Percentiles rank a stretch among this genome's conserved stretches.
These are phyloP conservation scores for Anomalospiza imberbis DNA, from an alignment of 2,797 vertebrate species.

Conservation along the genomic window DNA sequence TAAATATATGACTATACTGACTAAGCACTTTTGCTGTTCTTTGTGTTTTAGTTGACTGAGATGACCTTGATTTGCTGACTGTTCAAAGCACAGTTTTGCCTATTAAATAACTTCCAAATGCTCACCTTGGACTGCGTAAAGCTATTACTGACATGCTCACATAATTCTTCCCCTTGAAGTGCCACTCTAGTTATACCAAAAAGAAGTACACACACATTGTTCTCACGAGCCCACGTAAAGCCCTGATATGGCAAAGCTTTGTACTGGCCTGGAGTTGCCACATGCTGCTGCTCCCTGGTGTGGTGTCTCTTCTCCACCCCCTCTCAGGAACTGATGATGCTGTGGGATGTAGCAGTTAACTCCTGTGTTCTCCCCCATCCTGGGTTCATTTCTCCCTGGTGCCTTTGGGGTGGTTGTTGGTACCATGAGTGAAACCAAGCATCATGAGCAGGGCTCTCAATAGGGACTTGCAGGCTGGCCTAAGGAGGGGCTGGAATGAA, in stretches of 20 bases:
- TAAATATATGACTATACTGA: neutral
- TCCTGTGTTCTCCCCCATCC: neutral
- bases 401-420: neutral
- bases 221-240: neutral
- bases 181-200: neutral
- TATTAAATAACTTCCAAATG: neutral
- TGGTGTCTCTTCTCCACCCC: neutral
- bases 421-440: neutral
- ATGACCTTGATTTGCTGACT: neutral
- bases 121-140: neutral
- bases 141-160: neutral
- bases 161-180: neutral
- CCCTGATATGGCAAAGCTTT: neutral
- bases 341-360: neutral
- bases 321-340: neutral
- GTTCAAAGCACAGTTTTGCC: neutral
- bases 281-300: neutral
- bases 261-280: neutral
- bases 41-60: neutral
- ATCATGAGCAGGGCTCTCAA: rapidly evolving
- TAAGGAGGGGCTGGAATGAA: neutral
- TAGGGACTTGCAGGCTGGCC: neutral
- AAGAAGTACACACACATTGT: neutral
- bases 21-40: conserved; percentile 1
- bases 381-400: neutral